These are phyloP conservation scores for Melieria omissa DNA, from an alignment of 2,888 invertebrate species.

Conservation along the genomic window DNA sequence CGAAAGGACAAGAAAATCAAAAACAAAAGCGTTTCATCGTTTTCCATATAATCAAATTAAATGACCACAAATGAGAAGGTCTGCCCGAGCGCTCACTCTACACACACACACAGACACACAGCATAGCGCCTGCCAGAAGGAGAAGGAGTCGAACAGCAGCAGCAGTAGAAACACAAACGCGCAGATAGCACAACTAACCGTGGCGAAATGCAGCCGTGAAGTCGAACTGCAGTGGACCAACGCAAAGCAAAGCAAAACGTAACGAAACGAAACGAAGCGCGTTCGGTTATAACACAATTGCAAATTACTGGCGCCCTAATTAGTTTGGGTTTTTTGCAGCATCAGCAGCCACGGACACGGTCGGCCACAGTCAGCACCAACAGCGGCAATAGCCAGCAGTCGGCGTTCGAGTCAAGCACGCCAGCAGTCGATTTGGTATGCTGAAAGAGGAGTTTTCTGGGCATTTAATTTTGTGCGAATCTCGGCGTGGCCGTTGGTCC, in stretches of 20 bases:
- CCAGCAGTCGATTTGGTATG: no score
- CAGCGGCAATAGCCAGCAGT: no score
- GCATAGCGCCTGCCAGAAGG: constrained; percentile 22
- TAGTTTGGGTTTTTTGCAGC: constrained; percentile 37
- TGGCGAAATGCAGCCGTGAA: background rate
- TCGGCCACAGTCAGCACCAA: background rate
- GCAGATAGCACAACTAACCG: background rate
- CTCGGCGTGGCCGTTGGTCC: no score
- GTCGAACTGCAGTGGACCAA: background rate
- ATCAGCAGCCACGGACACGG: background rate
- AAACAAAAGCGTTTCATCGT: background rate
- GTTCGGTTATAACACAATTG: constrained; percentile 39
- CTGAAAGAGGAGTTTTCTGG: no score
- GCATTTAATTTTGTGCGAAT: no score
- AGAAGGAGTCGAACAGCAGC: background rate
- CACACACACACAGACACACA: constrained; percentile 3
- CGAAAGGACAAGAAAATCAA: background rate
- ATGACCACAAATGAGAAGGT: no score
- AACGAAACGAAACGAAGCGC: background rate
- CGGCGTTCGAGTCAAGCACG: no score
- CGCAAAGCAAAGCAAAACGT: background rate
- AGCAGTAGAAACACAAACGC: constrained; percentile 9
- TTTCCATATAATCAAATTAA: no score
- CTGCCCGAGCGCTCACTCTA: background rate
- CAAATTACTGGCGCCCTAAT: constrained; percentile 53